Evolutionary conservation across 2,888 invertebrate genomes (phyloP), one percentile per base, ranked within the genome.

Genomic region (Pocota personata): DNA sequence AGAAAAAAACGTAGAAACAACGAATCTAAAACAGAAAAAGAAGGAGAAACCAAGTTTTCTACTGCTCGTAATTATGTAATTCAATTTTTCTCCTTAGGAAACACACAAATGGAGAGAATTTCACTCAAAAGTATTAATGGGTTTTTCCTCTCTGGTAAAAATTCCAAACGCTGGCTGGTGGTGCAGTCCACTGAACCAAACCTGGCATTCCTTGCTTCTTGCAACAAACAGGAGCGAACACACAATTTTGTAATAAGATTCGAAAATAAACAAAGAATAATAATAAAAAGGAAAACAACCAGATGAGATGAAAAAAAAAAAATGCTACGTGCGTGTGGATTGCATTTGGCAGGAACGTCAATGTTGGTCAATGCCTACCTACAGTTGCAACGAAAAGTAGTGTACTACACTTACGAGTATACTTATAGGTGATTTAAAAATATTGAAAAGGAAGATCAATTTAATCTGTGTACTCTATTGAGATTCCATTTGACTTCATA

Each of bases 91-190:
- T 46, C 27, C 46, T 57, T 7, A 30, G 27, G 12, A 27, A 57
- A n/a, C 55, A 19, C 46, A 35, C 60, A 46, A 57, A 16, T 66
- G 46, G 16, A n/a, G 35, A 21, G 21, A 52, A 30, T 71, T 57
- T 71, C 66, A 66, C 66, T 76, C 76, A 64, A 76, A 66, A 46
- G 32, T 75, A 66, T 75, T 52, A 75, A 66, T 75, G 76, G 57
- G n/a, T 66, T 76, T 57, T 57, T 43, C 30, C 30, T 57, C 30
- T 24, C 5, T 48, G 57, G n/a, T 72, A 48, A 50, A 43, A 35
- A 75, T 64, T 64, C 43, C 12, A 46, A 64, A 52, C 37, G 48
- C 24, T 62, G 43, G 48, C 24, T 62, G 43, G 3, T 37, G 46
- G 16, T 24, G 12, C 32, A 64, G 64, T 57, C 43, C 43, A 32